Conservation (phyloP, 2,113 vertebrate genomes). For the Apus apus region DNA sequence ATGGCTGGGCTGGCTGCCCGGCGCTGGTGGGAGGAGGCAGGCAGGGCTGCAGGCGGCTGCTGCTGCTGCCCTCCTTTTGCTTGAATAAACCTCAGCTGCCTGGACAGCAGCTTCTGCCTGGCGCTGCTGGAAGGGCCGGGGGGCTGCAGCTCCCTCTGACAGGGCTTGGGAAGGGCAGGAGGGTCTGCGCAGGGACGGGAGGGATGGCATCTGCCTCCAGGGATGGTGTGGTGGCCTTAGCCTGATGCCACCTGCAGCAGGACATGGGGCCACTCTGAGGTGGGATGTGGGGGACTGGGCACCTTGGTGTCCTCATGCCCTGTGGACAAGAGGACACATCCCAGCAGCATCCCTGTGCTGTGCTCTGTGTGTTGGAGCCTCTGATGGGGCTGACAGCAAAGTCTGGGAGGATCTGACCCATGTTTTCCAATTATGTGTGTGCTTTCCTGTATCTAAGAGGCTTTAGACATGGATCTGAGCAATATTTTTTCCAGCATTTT, state of each 20-base stretch:
- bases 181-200: neutral
- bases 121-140: neutral
- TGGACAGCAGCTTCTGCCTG: neutral
- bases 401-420: accelerated
- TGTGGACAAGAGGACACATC: accelerated
- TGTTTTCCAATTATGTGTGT: neutral
- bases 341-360: neutral
- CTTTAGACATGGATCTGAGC: neutral
- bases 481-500: neutral
- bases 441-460: neutral
- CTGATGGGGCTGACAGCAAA: neutral
- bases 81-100: neutral
- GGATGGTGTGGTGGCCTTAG: accelerated
- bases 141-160: neutral
- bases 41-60: slow-evolving; percentile 29
- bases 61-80: slow-evolving; percentile 51
- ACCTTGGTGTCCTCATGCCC: accelerated
- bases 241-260: neutral
- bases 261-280: accelerated
- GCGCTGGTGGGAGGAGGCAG: neutral
- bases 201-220: neutral
- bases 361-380: accelerated
- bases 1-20: neutral
- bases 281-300: accelerated
- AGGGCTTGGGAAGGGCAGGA: neutral